phyloP scores from a whole-genome alignment of 2,797 vertebrate genomes.

The Smutsia gigantea region DNA sequence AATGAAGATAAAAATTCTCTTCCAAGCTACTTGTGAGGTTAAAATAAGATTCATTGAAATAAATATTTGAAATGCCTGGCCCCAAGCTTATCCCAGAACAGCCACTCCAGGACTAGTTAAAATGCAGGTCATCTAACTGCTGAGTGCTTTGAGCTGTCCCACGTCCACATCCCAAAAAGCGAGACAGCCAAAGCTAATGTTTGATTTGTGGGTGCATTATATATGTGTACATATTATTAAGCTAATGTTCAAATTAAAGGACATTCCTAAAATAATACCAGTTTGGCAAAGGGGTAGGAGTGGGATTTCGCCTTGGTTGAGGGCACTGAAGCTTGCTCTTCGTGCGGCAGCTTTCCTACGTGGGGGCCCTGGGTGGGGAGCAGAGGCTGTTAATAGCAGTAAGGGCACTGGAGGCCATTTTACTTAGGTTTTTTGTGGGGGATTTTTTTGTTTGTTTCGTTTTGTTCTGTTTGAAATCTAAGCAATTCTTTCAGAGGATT shows the following conservation, averaged over 20 bases:
- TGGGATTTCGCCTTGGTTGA: background rate
- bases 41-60: background rate
- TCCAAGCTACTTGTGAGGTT: background rate
- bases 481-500: conserved; percentile 53
- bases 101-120: background rate
- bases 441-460: background rate
- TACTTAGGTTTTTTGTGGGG: background rate
- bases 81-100: background rate
- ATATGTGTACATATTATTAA: conserved; percentile 21
- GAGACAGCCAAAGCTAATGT: background rate
- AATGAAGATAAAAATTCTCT: background rate
- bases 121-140: background rate
- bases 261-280: conserved; percentile 12
- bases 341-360: background rate
- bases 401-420: background rate
- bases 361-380: background rate
- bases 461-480: background rate
- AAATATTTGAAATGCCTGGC: background rate
- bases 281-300: background rate
- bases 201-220: conserved; percentile 29
- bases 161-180: background rate
- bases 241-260: conserved; percentile 56
- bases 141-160: background rate
- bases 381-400: background rate
- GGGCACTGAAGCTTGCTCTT: background rate